Evolutionary conservation across 2,797 vertebrate genomes (phyloP).

Genomic region (Coccyzus lansbergi): DNA sequence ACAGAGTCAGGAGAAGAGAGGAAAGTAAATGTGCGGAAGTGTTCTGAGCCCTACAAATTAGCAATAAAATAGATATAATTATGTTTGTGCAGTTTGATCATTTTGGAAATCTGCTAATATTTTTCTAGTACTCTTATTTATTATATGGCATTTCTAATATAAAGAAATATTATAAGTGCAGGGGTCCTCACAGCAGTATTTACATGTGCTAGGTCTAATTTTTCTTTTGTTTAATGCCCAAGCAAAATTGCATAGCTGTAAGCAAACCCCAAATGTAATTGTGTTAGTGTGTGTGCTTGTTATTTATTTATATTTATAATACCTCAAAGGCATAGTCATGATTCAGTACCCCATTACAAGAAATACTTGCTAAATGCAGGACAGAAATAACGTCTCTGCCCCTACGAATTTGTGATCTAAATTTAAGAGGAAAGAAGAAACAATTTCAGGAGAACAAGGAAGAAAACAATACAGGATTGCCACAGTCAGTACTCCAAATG

Average conservation of each 20-base stretch:
- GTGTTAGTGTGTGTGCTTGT: neutral
- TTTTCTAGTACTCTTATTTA: neutral
- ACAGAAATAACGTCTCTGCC: neutral
- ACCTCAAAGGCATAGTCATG: neutral
- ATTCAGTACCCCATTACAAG: neutral
- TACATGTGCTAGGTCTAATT: conserved; percentile 5
- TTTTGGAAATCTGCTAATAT: neutral
- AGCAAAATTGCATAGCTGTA: conserved; percentile 30
- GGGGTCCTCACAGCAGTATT: neutral
- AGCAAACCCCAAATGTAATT: conserved; percentile 47
- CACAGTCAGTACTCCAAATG: neutral
- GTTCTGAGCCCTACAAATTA: neutral
- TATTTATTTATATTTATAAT: conserved; percentile 26
- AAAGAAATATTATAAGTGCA: neutral
- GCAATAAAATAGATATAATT: neutral
- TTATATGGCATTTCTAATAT: conserved; percentile 14
- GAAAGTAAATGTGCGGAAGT: neutral
- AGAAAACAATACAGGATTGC: neutral
- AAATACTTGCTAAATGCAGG: neutral
- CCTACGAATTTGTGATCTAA: neutral
- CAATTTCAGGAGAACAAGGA: neutral
- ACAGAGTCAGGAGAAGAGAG: neutral
- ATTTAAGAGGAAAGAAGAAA: neutral
- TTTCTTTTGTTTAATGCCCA: conserved; percentile 23
- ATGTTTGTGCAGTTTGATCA: neutral